Evolutionary conservation across 2,888 invertebrate genomes (phyloP).

Genomic region (Buathra laborator): DNA sequence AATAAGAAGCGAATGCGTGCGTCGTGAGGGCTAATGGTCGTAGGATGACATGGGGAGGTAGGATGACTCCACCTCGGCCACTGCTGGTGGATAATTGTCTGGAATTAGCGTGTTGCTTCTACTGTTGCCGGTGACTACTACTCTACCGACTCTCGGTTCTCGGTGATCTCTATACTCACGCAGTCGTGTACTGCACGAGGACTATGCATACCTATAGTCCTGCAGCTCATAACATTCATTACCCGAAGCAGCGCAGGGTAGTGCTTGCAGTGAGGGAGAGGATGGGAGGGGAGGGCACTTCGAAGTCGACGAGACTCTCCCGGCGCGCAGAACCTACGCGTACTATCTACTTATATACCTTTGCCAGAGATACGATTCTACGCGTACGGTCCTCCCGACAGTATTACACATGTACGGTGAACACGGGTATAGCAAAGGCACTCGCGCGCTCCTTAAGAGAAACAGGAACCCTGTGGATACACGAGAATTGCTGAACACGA

Average conservation of each 20-base stretch:
- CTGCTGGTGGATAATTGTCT: conserved; percentile 76
- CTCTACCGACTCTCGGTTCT: conserved; percentile 16
- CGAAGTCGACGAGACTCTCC: conserved; percentile 36
- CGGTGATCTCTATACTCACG: conserved; percentile 63
- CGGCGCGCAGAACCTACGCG: conserved; percentile 40
- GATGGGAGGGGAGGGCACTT: background rate
- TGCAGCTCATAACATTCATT: conserved; percentile 75
- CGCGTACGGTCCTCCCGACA: conserved; percentile 18
- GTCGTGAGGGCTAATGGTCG: conserved; percentile 71
- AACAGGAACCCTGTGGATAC: conserved; percentile 35
- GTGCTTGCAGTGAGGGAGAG: conserved; percentile 35
- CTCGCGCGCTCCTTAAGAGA: conserved; percentile 32
- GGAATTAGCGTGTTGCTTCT: conserved; percentile 72
- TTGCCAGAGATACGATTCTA: conserved; percentile 34
- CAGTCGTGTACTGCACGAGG: conserved; percentile 44
- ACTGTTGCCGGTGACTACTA: conserved; percentile 49
- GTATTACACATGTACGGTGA: conserved; percentile 5
- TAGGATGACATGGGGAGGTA: conserved; percentile 71
- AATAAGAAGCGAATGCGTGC: conserved; percentile 72
- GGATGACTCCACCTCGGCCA: conserved; percentile 74
- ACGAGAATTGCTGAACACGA: conserved; percentile 40
- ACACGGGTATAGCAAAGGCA: background rate
- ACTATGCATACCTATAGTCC: conserved; percentile 64
- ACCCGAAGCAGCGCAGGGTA: conserved; percentile 55
- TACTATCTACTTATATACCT: conserved; percentile 19